Base-by-base conservation (phyloP, 2,888 invertebrate species). In the Dermolepida albohirtum region DNA sequence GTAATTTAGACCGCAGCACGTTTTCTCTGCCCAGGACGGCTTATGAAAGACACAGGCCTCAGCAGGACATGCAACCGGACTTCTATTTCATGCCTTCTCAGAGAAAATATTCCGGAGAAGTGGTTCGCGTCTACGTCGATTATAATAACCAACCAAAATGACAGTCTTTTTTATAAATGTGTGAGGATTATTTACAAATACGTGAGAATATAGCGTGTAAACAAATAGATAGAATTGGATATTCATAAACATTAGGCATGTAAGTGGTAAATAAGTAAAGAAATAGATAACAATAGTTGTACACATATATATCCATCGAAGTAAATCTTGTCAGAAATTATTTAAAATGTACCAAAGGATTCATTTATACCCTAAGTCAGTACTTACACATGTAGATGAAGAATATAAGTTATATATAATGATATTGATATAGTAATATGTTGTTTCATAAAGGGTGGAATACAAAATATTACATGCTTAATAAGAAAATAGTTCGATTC, bases 31-130 rank as follows among this genome's bases (percentile, higher is more conserved):
- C 94, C 0, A 87, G 94, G 14, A 89, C 89, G 0, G 86, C 86
- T 0, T 87, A 87, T 47, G 85, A 80, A 64, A 82, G 76, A 67
- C 80, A 79, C 57, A 75, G 78, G 68, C 78, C 75, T 10, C 75
- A 75, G 2, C 80, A 74, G 68, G 84, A 80, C 82, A 85, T 89
- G 72, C 90, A 91, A 76, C 92, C 95, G 0, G 96, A 96, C 84
- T 96, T 96, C 84, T 96, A 96, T 84, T 96, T 96, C 83, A 96
- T 96, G 95, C 96, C 96, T 51, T 94, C 94, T 71, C 96, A 96
- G 81, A 85, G 96, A 72, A 95, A 96, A 83, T 95, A 96, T 84
- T 95, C 95, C 78, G 96, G 96, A 75, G 95, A 96, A 86, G 91
- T 93, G 34, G 92, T 94, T 64, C 86, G 93, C 75, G 93, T 94